Conservation (phyloP, 2,888 invertebrate genomes). For the Campoletis raptor region DNA sequence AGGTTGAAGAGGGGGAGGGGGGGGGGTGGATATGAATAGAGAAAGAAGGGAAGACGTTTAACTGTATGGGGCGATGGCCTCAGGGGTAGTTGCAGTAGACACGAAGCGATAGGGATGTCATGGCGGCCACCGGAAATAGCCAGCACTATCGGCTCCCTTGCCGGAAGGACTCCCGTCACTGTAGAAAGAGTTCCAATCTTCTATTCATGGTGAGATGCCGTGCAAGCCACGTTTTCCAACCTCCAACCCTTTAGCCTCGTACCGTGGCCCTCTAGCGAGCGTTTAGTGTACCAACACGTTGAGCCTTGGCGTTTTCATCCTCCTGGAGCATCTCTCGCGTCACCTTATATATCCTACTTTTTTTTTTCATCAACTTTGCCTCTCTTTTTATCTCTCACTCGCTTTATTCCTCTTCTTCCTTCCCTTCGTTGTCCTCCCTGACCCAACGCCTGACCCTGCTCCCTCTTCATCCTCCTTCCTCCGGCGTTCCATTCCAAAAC, state of each 20-base stretch:
- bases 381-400: neutral
- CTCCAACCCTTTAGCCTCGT: slow-evolving; percentile 45
- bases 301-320: slow-evolving; percentile 15
- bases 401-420: neutral
- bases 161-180: slow-evolving; percentile 83
- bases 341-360: slow-evolving; percentile 17
- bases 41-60: slow-evolving; percentile 69
- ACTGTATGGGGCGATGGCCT: slow-evolving; percentile 57
- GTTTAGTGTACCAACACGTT: slow-evolving; percentile 35
- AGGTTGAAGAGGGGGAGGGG: neutral
- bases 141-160: slow-evolving; percentile 83
- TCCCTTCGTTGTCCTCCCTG: slow-evolving; percentile 27
- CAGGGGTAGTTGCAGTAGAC: slow-evolving; percentile 33
- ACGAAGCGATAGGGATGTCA: slow-evolving; percentile 81
- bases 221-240: slow-evolving; percentile 13
- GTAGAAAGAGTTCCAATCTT: slow-evolving; percentile 85
- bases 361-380: neutral
- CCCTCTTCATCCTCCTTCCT: slow-evolving; percentile 29
- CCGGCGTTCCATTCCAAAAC: slow-evolving; percentile 31
- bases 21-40: slow-evolving; percentile 10
- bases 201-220: slow-evolving; percentile 78
- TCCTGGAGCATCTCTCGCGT: slow-evolving; percentile 13
- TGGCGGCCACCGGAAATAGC: slow-evolving; percentile 84
- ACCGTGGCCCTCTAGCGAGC: slow-evolving; percentile 60
- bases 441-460: slow-evolving; percentile 28